phyloP scores from a whole-genome alignment of 2,113 vertebrate genomes.

The Pteruthius melanotis region DNA sequence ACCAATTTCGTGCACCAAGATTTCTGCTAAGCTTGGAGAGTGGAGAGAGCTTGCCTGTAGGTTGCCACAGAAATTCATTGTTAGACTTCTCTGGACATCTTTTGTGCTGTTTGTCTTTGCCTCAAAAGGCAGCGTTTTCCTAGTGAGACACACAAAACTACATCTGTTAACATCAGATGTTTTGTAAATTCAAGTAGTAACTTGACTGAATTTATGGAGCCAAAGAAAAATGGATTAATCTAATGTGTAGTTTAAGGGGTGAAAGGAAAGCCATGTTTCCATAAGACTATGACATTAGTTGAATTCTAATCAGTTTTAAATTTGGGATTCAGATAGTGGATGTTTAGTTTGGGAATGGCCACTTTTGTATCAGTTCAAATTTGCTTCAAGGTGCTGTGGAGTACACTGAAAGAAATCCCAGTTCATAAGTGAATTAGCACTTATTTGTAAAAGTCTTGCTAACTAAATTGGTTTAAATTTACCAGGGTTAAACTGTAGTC shows the following conservation, averaged over 20 bases:
- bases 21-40: background rate
- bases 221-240: background rate
- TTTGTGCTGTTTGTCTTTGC: background rate
- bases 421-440: background rate
- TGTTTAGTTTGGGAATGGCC: background rate
- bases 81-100: background rate
- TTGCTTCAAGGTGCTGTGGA: background rate
- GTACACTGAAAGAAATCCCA: background rate
- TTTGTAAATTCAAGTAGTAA: background rate
- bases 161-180: background rate
- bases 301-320: background rate
- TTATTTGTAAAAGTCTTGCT: background rate
- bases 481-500: background rate
- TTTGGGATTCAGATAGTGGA: background rate
- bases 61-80: background rate
- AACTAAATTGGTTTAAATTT: background rate
- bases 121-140: background rate
- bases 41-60: background rate
- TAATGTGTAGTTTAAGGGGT: background rate
- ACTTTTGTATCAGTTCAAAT: background rate
- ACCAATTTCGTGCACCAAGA: background rate
- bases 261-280: background rate
- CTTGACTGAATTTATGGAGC: background rate
- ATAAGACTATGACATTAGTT: background rate
- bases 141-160: background rate